These are phyloP conservation scores for Drosophila albomicans DNA, from an alignment of 1,140 invertebrate genomes.

Conservation along the genomic window DNA sequence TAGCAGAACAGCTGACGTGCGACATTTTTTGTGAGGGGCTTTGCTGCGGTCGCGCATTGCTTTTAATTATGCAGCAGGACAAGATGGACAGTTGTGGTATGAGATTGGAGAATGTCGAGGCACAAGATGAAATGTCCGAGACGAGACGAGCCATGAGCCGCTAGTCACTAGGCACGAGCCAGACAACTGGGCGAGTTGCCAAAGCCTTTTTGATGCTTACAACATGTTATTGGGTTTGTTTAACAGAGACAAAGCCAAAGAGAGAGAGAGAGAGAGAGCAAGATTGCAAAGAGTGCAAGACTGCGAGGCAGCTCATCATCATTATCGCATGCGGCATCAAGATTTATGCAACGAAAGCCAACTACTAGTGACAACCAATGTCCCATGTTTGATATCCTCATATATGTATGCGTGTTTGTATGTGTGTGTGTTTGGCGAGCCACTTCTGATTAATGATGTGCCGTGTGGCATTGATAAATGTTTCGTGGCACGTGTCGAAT, in stretches of 20 bases:
- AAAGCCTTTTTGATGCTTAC: slow-evolving; percentile 57
- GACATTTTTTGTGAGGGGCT: slow-evolving; percentile 21
- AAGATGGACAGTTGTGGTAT: not conserved
- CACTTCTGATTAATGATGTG: slow-evolving; percentile 71
- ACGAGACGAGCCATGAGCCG: not conserved
- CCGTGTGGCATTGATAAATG: slow-evolving; percentile 45
- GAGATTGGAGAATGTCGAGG: not conserved
- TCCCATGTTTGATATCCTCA: slow-evolving; percentile 2
- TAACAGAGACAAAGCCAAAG: slow-evolving; percentile 27
- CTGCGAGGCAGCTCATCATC: slow-evolving; percentile 7
- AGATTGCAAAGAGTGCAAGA: not conserved
- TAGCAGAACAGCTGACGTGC: slow-evolving; percentile 29
- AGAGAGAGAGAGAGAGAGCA: no score
- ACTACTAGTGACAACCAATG: slow-evolving; percentile 4
- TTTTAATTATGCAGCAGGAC: slow-evolving; percentile 42
- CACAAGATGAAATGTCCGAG: slow-evolving; percentile 1
- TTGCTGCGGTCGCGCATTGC: slow-evolving; percentile 27
- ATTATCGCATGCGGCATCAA: slow-evolving; percentile 24
- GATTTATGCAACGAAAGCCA: slow-evolving; percentile 44
- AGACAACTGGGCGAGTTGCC: slow-evolving; percentile 41
- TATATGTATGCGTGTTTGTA: no score
- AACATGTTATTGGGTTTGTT: slow-evolving; percentile 73
- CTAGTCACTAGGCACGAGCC: no score
- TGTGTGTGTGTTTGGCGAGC: slow-evolving; percentile 13
- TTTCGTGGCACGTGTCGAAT: slow-evolving; percentile 3